Conservation (phyloP, 2,888 invertebrate species). For the Dryocosmus kuriphilus region DNA sequence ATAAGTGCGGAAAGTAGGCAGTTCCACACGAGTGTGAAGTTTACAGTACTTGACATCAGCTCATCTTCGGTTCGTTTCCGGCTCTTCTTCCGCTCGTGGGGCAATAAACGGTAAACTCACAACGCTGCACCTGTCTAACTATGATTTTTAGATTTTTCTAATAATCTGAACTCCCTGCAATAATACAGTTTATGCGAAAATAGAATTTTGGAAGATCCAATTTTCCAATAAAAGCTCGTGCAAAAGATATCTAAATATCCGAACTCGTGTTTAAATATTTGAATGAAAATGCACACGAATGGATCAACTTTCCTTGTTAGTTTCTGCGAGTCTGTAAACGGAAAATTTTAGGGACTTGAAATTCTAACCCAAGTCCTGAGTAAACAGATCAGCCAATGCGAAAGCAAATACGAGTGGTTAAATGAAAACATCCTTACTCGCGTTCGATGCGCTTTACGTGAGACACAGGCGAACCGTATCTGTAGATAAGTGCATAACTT, state of each 20-base stretch:
- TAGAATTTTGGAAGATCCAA: too few species aligned
- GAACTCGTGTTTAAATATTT: not conserved
- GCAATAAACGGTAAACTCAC: too few species aligned
- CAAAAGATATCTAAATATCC: not conserved
- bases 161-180: too few species aligned
- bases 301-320: not conserved
- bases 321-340: not conserved
- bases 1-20: too few species aligned
- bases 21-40: too few species aligned
- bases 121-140: too few species aligned
- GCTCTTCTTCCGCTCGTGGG: too few species aligned
- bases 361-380: conserved; percentile 33
- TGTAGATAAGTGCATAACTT: conserved; percentile 37
- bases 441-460: conserved; percentile 65
- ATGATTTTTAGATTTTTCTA: too few species aligned
- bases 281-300: not conserved
- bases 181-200: too few species aligned
- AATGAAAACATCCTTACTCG: conserved; percentile 68
- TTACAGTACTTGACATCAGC: too few species aligned
- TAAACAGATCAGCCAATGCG: conserved; percentile 62
- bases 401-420: conserved; percentile 69
- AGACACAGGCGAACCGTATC: conserved; percentile 29
- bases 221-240: too few species aligned
- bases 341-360: conserved; percentile 14
- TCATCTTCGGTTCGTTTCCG: too few species aligned